phyloP scores from a whole-genome alignment of 2,113 vertebrate genomes.

The Brachypodius melanocephalos region DNA sequence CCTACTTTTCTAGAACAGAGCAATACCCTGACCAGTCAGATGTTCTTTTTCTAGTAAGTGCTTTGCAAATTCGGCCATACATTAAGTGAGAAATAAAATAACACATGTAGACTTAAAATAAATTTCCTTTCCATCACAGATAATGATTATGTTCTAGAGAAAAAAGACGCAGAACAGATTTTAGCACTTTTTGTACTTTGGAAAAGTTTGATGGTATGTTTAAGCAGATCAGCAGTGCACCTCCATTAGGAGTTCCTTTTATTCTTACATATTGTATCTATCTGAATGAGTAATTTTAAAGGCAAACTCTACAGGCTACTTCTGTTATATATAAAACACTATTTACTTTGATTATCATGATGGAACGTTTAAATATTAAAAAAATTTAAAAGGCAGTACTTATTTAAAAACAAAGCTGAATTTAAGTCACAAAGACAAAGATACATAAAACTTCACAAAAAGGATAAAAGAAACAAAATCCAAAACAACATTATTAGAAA shows the following conservation, averaged over 20 bases:
- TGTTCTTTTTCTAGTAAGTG: background rate
- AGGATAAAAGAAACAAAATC: background rate
- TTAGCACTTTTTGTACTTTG: background rate
- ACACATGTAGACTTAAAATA: background rate
- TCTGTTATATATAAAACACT: background rate
- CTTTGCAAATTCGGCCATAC: background rate
- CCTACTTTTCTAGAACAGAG: background rate
- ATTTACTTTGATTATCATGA: background rate
- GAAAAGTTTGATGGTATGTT: background rate
- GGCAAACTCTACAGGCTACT: background rate
- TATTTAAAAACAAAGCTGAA: background rate
- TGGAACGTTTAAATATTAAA: background rate
- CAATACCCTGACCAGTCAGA: background rate
- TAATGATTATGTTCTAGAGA: background rate
- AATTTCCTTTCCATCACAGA: background rate
- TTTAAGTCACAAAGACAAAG: background rate
- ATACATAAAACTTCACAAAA: background rate
- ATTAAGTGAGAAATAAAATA: background rate
- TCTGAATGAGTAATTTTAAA: background rate
- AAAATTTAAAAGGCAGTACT: background rate
- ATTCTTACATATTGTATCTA: background rate
- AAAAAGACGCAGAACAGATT: background rate
- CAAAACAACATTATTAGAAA: background rate
- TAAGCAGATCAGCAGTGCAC: background rate
- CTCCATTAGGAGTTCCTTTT: background rate